Evolutionary conservation across 1,140 invertebrate genomes (phyloP).

Genomic region (Ceratosolen solmsi): DNA sequence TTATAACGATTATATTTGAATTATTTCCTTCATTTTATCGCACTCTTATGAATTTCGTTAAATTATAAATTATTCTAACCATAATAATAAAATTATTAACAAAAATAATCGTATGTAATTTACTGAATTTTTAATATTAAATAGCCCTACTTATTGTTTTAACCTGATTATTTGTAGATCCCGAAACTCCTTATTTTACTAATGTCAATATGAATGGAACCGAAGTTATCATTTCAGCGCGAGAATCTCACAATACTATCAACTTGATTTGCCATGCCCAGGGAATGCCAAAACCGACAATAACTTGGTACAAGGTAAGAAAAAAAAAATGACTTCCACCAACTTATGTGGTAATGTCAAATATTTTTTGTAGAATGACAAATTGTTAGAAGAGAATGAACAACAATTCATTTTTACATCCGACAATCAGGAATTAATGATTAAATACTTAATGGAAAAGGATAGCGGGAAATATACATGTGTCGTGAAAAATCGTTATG

Average conservation of each 20-base stretch:
- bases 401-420: constrained; percentile 62
- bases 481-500: constrained; percentile 65
- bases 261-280: constrained; percentile 59
- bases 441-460: constrained; percentile 64
- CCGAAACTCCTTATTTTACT: constrained; percentile 55
- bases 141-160: background rate
- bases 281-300: constrained; percentile 64
- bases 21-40: no score
- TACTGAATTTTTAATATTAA: background rate
- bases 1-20: no score
- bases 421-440: constrained; percentile 64
- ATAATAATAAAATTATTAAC: no score
- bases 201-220: constrained; percentile 59
- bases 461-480: constrained; percentile 70
- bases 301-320: constrained; percentile 69
- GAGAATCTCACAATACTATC: constrained; percentile 54
- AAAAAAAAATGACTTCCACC: constrained; percentile 8
- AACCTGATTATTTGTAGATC: constrained; percentile 54
- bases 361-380: constrained; percentile 58
- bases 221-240: constrained; percentile 52
- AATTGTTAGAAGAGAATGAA: constrained; percentile 53
- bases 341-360: background rate
- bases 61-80: no score
- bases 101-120: no score
- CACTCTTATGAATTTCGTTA: no score